A percentile compares a stretch with the other conserved stretches of the same genome.
Evolutionary conservation across 2,888 invertebrate genomes (phyloP).

Genomic region (Leptarthrus brevirostris): DNA sequence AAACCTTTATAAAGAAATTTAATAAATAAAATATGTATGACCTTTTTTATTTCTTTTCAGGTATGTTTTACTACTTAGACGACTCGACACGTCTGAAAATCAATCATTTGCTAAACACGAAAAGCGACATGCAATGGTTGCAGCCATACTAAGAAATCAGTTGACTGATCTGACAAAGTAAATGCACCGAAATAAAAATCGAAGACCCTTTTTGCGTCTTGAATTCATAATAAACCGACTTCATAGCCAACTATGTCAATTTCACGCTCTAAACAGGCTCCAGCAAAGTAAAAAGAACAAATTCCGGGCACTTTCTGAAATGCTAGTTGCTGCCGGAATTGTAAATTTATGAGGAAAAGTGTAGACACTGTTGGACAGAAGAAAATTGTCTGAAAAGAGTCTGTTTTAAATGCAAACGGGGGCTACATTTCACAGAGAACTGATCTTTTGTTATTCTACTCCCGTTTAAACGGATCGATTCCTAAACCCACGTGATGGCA

Average conservation of each 20-base stretch:
- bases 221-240: constrained; percentile 1
- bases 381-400: not conserved
- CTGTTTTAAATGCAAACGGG: not conserved
- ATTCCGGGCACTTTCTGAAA: not conserved
- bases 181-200: not conserved
- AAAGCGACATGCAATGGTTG: no score
- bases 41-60: no score
- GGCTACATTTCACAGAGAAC: not conserved
- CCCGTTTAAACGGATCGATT: not conserved
- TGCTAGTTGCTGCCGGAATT: not conserved
- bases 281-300: not conserved
- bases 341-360: not conserved
- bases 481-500: not conserved
- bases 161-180: no score
- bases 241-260: constrained; percentile 24
- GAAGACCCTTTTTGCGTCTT: not conserved
- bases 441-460: not conserved
- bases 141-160: no score
- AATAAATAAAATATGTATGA: no score
- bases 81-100: no score
- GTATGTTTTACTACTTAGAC: no score
- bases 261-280: not conserved
- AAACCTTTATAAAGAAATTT: no score
- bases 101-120: no score
- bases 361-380: not conserved